Base-by-base conservation (phyloP, 1,140 invertebrate genomes). In the Platorchestia sp. region DNA sequence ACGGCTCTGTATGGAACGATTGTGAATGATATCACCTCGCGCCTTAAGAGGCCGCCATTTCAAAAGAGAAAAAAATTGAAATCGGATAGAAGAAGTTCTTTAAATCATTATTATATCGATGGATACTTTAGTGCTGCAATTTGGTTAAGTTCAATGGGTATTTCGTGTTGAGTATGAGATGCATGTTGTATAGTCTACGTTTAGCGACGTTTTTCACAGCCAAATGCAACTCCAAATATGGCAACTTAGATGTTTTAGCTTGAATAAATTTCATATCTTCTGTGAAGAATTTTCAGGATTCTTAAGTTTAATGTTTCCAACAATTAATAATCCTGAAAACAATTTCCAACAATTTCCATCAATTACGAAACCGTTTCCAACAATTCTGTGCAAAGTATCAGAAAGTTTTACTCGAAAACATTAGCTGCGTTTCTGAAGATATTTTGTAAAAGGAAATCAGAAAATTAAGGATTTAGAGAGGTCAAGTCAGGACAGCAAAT, bases 21-120 rank as follows among this genome's bases (percentile, higher is more conserved):
- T 44, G 41, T 89, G 41, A 89, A 89, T 89, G 87, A 89, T 89
- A 89, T 89, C 41, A 86, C 86, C 86, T 86, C 43, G 27, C 87
- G 5, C 27, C 41, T 16, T 42, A 10, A 36, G 59, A 75, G 59
- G 59, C 59, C 36, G 59, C 59, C 14, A 27, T 36, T 75, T 75
- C 59, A 75, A 75, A 75, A 75, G 59, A 3, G 59, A 75, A 36
- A 75, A 75, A 27, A 75, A 75, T 22, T 36, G 14, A 36, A 36
- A 75, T 14, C 27, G 36, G 27, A 75, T 22, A 19, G 3, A 75
- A 22, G 59, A 10, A 75, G 1, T 75, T 75, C 59, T 75, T 75
- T 75, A 75, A 75, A 75, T 75, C 59, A 75, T 75, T 75, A 36
- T 19, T 22, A 22, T 10, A 75, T 75, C 14, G 14, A 75, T 75